phyloP scores from a whole-genome alignment of 1,140 invertebrate species.

The Drosophila busckii region DNA sequence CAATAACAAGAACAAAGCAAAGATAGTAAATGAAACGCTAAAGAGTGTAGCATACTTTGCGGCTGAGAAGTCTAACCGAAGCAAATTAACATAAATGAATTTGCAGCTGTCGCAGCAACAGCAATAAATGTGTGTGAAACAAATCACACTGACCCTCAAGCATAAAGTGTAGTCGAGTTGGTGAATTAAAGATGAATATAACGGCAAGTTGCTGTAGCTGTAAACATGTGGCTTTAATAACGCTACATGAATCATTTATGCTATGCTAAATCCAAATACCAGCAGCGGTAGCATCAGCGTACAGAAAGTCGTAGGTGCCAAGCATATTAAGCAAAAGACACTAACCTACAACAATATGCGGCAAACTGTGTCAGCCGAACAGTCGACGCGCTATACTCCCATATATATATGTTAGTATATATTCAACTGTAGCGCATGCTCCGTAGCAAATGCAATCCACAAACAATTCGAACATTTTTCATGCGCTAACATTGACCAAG shows the following conservation, averaged over 20 bases:
- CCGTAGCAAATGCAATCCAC: constrained; percentile 38
- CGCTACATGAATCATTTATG: constrained; percentile 70
- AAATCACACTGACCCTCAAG: constrained; percentile 69
- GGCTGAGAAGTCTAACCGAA: constrained; percentile 61
- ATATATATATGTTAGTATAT: background rate
- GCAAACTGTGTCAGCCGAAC: constrained; percentile 62
- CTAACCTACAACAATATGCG: constrained; percentile 65
- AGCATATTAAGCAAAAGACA: constrained; percentile 72
- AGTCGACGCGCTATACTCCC: background rate
- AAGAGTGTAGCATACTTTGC: constrained; percentile 41
- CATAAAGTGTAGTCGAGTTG: constrained; percentile 37
- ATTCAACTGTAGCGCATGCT: constrained; percentile 49
- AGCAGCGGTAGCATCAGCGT: constrained; percentile 8
- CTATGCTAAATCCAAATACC: constrained; percentile 50
- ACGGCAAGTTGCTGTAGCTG: constrained; percentile 22
- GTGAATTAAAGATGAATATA: constrained; percentile 66
- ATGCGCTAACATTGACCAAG: constrained; percentile 67
- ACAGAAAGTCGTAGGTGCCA: constrained; percentile 54
- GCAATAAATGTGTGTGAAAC: constrained; percentile 54
- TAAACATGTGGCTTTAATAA: constrained; percentile 54
- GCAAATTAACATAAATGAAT: constrained; percentile 76
- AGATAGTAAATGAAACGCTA: background rate
- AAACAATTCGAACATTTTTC: constrained; percentile 62
- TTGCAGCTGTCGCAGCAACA: constrained; percentile 64
- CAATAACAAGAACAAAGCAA: constrained; percentile 1